Evolutionary conservation across 2,888 invertebrate genomes (phyloP).

Genomic region (Himalopsyche kuldschensis): DNA sequence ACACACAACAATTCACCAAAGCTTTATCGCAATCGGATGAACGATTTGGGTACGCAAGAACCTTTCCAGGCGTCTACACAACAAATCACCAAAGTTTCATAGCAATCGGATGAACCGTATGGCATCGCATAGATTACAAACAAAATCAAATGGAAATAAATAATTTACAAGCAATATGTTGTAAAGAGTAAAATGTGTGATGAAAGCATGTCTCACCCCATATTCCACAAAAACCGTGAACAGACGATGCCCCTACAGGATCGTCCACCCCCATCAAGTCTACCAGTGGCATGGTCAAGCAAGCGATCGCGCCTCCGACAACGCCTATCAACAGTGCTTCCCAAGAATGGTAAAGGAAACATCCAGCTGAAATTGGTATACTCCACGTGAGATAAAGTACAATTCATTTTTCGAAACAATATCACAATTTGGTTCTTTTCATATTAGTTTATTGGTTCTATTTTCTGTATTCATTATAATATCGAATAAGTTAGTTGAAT

Average conservation of each 20-base stretch:
- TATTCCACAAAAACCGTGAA: conserved; percentile 79
- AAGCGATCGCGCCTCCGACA: conserved; percentile 75
- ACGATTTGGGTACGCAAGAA: too few relatives aligned
- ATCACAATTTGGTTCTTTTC: not conserved
- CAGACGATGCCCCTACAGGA: conserved; percentile 89
- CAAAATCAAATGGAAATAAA: too few relatives aligned
- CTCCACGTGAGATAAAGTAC: too few relatives aligned
- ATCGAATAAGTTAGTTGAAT: not conserved
- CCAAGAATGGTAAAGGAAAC: conserved; percentile 84
- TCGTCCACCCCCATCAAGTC: conserved; percentile 82
- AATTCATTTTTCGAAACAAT: not conserved
- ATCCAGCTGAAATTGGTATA: conserved; percentile 64
- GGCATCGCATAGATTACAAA: too few relatives aligned
- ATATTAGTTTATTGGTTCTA: not conserved
- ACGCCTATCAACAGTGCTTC: conserved; percentile 82
- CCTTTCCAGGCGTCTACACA: too few relatives aligned
- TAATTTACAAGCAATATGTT: too few relatives aligned
- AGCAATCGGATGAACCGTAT: too few relatives aligned
- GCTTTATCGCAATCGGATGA: too few relatives aligned
- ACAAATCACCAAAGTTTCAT: too few relatives aligned
- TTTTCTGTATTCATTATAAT: not conserved
- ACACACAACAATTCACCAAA: too few relatives aligned
- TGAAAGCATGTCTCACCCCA: too few relatives aligned
- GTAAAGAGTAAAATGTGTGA: too few relatives aligned
- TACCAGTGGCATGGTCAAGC: conserved; percentile 71